Evolutionary conservation across 1,140 invertebrate species (phyloP).

Genomic region (Brachionus angularis): DNA sequence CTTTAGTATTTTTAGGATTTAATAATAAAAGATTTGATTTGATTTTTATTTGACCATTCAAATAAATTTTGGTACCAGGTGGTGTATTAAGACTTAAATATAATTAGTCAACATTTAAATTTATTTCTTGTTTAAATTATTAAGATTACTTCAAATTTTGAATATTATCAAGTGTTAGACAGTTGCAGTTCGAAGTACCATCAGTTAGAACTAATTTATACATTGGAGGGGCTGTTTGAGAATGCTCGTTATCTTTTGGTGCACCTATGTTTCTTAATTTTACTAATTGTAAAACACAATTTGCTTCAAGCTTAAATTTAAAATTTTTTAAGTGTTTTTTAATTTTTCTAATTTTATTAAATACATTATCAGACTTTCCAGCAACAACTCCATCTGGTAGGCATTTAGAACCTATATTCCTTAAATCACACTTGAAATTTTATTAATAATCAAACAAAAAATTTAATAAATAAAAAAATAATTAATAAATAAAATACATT

Average conservation of each 20-base stretch:
- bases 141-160: not conserved
- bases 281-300: slow-evolving; percentile 2
- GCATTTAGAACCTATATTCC: not conserved
- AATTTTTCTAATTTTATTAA: not conserved
- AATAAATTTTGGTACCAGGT: slow-evolving; percentile 16
- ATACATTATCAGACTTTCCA: slow-evolving; percentile 1
- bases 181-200: not conserved
- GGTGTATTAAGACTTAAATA: slow-evolving; percentile 12
- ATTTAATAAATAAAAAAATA: not conserved
- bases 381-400: not conserved
- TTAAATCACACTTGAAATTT: slow-evolving; percentile 5
- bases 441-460: too few species aligned
- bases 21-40: not conserved
- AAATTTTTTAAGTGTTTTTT: not conserved
- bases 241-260: slow-evolving; percentile 28
- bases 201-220: slow-evolving; percentile 3
- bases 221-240: not conserved
- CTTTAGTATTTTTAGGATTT: slow-evolving; percentile 19
- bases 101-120: not conserved
- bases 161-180: slow-evolving; percentile 1
- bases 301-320: not conserved
- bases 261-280: slow-evolving; percentile 20
- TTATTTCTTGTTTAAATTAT: not conserved
- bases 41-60: not conserved
- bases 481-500: slow-evolving; percentile 6